Percentiles rank a stretch among this genome's conserved stretches.
These are phyloP conservation scores for Folsomia candida DNA, from an alignment of 2,888 invertebrate genomes.

Conservation along the genomic window DNA sequence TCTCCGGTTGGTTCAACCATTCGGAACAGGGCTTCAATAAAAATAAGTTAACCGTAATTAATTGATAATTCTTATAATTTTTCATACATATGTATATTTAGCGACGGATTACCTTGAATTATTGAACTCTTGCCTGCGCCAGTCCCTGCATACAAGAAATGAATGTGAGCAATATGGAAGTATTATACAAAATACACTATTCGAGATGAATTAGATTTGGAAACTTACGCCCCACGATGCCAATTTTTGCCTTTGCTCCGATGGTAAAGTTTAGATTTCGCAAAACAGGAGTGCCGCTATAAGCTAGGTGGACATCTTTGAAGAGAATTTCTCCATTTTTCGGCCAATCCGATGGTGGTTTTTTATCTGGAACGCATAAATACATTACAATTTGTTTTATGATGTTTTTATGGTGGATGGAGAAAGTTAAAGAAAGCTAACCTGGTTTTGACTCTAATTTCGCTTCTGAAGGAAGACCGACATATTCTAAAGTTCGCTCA, in stretches of 20 bases:
- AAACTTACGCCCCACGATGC: slow-evolving; percentile 51
- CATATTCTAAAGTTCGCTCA: slow-evolving; percentile 46
- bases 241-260: slow-evolving; percentile 45
- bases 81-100: too few relatives aligned
- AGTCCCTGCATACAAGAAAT: too few relatives aligned
- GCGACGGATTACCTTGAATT: too few relatives aligned
- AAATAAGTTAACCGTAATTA: too few relatives aligned
- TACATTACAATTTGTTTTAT: too few relatives aligned
- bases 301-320: slow-evolving; percentile 53
- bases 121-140: slow-evolving; percentile 90
- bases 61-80: too few relatives aligned
- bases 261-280: slow-evolving; percentile 55
- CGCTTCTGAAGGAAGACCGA: slow-evolving; percentile 62
- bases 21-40: slow-evolving; percentile 82
- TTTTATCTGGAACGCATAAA: slow-evolving; percentile 42
- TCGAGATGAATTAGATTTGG: too few relatives aligned
- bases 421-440: neutral
- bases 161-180: too few relatives aligned
- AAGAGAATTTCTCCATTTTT: slow-evolving; percentile 52
- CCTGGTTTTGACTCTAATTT: slow-evolving; percentile 56
- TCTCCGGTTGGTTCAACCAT: slow-evolving; percentile 82
- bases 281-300: slow-evolving; percentile 54
- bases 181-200: too few relatives aligned
- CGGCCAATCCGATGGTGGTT: slow-evolving; percentile 56
- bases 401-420: too few relatives aligned